Evolutionary conservation across 1,140 invertebrate genomes (phyloP).

Genomic region (Tribolium madens): DNA sequence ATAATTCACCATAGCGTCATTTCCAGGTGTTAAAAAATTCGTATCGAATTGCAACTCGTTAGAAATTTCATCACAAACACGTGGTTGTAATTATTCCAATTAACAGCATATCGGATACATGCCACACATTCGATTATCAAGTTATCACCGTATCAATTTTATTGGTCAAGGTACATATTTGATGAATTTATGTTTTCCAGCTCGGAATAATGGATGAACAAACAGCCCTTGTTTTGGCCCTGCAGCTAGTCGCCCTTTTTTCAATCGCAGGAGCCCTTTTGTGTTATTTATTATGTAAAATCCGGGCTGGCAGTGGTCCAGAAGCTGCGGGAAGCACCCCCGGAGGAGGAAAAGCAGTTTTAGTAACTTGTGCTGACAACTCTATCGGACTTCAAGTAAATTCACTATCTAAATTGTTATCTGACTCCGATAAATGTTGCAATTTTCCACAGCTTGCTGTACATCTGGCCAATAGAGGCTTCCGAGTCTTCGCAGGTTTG

Average conservation of each 20-base stretch:
- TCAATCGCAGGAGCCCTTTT: conserved; percentile 82
- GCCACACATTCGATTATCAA: background rate
- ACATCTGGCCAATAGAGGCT: conserved; percentile 76
- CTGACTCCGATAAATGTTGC: background rate
- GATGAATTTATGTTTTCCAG: background rate
- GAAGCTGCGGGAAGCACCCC: conserved; percentile 60
- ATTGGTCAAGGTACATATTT: background rate
- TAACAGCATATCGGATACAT: background rate
- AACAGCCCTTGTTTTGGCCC: conserved; percentile 79
- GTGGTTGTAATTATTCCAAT: background rate
- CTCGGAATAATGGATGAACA: conserved; percentile 76
- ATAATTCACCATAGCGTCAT: no score
- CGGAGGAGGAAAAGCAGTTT: conserved; percentile 73
- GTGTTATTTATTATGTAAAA: conserved; percentile 80
- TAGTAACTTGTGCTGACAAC: conserved; percentile 83
- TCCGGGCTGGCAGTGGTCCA: conserved; percentile 66
- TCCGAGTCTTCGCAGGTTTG: conserved; percentile 82
- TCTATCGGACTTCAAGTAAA: conserved; percentile 78
- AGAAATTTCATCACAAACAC: background rate
- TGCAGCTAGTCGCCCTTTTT: conserved; percentile 82
- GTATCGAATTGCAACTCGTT: background rate
- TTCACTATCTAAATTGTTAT: conserved; percentile 5
- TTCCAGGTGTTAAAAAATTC: background rate
- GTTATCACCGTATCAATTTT: background rate
- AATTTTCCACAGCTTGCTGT: conserved; percentile 69